Base-by-base conservation (phyloP, 2,113 vertebrate species). In the Rhineura floridana region DNA sequence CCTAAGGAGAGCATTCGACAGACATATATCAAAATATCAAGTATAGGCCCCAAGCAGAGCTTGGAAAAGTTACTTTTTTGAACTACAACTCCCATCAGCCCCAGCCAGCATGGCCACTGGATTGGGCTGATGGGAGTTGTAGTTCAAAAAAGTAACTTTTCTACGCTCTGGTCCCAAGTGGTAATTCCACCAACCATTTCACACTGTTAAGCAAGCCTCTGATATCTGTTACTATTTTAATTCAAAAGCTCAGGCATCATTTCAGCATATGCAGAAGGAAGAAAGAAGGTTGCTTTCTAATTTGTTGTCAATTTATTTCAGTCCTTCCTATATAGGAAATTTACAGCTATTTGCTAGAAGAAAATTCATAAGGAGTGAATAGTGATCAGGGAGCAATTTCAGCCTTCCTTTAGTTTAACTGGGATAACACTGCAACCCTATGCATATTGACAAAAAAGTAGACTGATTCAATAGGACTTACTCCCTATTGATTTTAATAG, bases 131-230 rank as follows among this genome's bases (percentile, higher is more conserved):
- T n/a, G n/a, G n/a, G n/a, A n/a, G n/a, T n/a, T n/a, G n/a, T n/a
- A n/a, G n/a, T n/a, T n/a, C n/a, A n/a, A n/a, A n/a, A n/a, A n/a
- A n/a, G n/a, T n/a, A n/a, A n/a, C n/a, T n/a, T n/a, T n/a, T n/a
- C n/a, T n/a, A n/a, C n/a, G n/a, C n/a, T n/a, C n/a, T n/a, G n/a
- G 55, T 77, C 2, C 4, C 80, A 91, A 79, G 83, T 83, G 9
- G 0, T 67, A 12, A 75, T 25, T 2, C 17, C 44, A 59, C 2
- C 0, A 79, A 77, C n/a, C 4, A 52, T 21, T 79, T 55, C 15
- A 76, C 10, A 55, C 81, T 42, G 42, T 67, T n/a, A 33, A 83
- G 36, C 36, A 30, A 82, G 15, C 25, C 1, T 65, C 28, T 39
- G 11, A 67, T 1, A 65, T 33, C 36, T 59, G 6, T 36, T 3